Percentiles rank a stretch among this genome's conserved stretches.
Evolutionary conservation across 2,113 vertebrate genomes (phyloP).

Genomic region (Cyprinodon brontotheroides): DNA sequence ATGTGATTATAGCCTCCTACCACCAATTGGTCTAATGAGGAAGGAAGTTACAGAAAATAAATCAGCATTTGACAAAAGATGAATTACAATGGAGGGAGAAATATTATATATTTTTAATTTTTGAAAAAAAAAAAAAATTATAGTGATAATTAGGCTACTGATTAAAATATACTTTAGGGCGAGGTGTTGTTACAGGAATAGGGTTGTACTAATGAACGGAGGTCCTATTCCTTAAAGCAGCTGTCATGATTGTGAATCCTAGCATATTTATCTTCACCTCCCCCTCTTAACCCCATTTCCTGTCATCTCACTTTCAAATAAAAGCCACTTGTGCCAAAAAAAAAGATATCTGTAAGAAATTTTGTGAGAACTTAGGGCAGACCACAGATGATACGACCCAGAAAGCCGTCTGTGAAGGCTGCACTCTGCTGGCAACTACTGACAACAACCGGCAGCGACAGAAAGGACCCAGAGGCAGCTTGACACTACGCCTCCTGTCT

Average conservation of each 20-base stretch:
- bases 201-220: too few species aligned
- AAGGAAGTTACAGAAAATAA: slow-evolving; percentile 27
- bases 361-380: slow-evolving; percentile 25
- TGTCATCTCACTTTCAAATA: too few species aligned
- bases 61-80: slow-evolving; percentile 29
- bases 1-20: slow-evolving; percentile 46
- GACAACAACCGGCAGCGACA: slow-evolving; percentile 60
- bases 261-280: too few species aligned
- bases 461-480: slow-evolving; percentile 34
- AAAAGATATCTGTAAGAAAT: background rate
- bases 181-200: too few species aligned
- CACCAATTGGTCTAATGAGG: slow-evolving; percentile 35
- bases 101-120: background rate
- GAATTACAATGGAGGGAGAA: slow-evolving; percentile 3
- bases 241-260: too few species aligned
- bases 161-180: background rate
- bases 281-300: background rate
- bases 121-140: background rate
- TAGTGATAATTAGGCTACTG: background rate
- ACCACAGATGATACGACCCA: slow-evolving; percentile 60
- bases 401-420: slow-evolving; percentile 43
- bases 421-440: slow-evolving; percentile 14
- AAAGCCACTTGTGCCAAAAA: background rate
- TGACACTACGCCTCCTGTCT: slow-evolving; percentile 47
- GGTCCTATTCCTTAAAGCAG: too few species aligned